Conservation (phyloP, 2,888 invertebrate genomes). For the Tanypteryx hageni region DNA sequence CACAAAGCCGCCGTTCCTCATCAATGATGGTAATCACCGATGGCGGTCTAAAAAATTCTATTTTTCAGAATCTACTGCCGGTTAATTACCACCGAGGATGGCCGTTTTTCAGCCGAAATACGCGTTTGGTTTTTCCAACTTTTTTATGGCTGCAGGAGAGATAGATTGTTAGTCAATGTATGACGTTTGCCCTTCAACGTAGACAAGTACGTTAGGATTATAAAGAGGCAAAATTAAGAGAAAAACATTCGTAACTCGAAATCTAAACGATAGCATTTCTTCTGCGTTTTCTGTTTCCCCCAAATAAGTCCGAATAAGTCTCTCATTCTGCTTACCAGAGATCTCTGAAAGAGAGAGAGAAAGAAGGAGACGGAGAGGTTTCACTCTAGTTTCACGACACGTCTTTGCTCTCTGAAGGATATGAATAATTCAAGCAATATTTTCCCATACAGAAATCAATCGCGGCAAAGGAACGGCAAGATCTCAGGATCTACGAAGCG, state of each 20-base stretch:
- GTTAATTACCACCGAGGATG: too few relatives aligned
- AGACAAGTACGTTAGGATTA: too few relatives aligned
- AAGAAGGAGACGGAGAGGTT: not conserved
- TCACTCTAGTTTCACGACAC: not conserved
- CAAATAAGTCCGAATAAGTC: not conserved
- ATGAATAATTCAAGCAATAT: conserved; percentile 19
- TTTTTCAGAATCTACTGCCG: too few relatives aligned
- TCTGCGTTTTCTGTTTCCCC: not conserved
- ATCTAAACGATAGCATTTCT: not conserved
- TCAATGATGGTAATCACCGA: too few relatives aligned
- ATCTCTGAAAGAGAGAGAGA: not conserved
- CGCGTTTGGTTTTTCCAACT: too few relatives aligned
- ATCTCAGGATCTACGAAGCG: not conserved
- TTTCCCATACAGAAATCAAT: conserved; percentile 9
- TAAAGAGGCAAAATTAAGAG: not conserved
- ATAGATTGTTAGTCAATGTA: too few relatives aligned
- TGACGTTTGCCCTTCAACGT: too few relatives aligned
- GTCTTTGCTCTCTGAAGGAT: conserved; percentile 7
- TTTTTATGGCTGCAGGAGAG: too few relatives aligned
- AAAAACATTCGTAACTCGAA: not conserved
- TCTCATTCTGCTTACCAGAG: not conserved
- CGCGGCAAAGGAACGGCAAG: not conserved
- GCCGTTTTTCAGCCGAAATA: too few relatives aligned
- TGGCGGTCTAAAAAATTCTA: too few relatives aligned
- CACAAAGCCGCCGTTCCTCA: too few relatives aligned